phyloP scores from a whole-genome alignment of 2,113 vertebrate genomes.

The Phrynosoma platyrhinos region DNA sequence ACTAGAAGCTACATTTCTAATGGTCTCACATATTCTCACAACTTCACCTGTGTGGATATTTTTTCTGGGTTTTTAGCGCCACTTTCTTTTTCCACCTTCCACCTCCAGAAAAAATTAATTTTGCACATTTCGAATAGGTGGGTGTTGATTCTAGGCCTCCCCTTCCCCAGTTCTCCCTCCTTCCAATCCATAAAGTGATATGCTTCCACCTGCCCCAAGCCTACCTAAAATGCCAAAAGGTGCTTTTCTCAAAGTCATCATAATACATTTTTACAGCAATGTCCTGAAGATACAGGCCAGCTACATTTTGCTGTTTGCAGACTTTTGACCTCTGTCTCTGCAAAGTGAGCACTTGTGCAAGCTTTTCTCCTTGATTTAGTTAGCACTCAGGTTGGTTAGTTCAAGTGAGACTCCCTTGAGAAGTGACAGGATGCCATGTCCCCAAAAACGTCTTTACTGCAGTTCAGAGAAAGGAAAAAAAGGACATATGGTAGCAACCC shows the following conservation, averaged over 20 bases:
- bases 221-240: not conserved
- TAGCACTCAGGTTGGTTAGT: slow-evolving; percentile 41
- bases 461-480: not conserved
- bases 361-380: slow-evolving; percentile 41
- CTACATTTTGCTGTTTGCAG: too few species aligned
- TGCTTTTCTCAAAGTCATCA: not conserved
- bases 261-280: fast-evolving
- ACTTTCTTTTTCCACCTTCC: too few species aligned
- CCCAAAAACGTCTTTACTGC: slow-evolving; percentile 47
- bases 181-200: not conserved
- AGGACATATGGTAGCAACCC: slow-evolving; percentile 39
- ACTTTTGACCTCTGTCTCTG: slow-evolving; percentile 14
- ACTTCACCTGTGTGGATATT: too few species aligned
- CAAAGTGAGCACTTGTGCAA: slow-evolving; percentile 11
- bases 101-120: slow-evolving; percentile 10
- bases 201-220: not conserved
- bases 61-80: too few species aligned
- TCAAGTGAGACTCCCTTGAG: slow-evolving; percentile 54
- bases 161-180: not conserved
- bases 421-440: slow-evolving; percentile 1
- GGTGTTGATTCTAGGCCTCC: not conserved
- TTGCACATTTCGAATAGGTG: not conserved
- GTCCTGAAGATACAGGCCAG: not conserved
- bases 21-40: too few species aligned
- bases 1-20: too few species aligned